Conservation (phyloP, 1,140 invertebrate species). For the Drosophila ironensis region DNA sequence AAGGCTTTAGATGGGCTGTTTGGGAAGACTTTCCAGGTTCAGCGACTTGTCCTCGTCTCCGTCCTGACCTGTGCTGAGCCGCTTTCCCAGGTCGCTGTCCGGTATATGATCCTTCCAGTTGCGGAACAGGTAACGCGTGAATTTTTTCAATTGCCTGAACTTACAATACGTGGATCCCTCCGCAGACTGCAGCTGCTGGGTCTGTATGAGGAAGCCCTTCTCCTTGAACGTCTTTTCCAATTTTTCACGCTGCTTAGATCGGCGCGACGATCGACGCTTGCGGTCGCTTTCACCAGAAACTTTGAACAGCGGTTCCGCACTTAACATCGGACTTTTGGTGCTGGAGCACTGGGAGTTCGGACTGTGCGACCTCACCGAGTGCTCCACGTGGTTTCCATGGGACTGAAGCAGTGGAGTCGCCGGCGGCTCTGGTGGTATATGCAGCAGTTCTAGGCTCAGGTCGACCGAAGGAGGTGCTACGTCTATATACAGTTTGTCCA, state of each 20-base stretch:
- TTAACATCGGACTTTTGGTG: slow-evolving; percentile 44
- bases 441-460: slow-evolving; percentile 81
- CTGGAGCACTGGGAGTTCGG: slow-evolving; percentile 46
- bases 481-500: slow-evolving; percentile 83
- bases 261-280: slow-evolving; percentile 89
- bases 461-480: slow-evolving; percentile 77
- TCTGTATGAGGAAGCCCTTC: slow-evolving; percentile 95
- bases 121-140: slow-evolving; percentile 94
- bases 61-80: slow-evolving; percentile 16
- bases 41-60: slow-evolving; percentile 32
- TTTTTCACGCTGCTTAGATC: slow-evolving; percentile 92
- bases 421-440: slow-evolving; percentile 81
- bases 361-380: slow-evolving; percentile 41
- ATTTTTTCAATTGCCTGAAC: slow-evolving; percentile 94
- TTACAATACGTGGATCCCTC: slow-evolving; percentile 97
- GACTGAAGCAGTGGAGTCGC: slow-evolving; percentile 63
- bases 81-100: slow-evolving; percentile 85
- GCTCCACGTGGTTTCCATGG: slow-evolving; percentile 30
- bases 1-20: slow-evolving; percentile 22
- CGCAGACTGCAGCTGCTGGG: slow-evolving; percentile 94
- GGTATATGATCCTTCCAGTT: slow-evolving; percentile 97
- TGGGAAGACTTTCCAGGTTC: slow-evolving; percentile 5
- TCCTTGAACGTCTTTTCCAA: slow-evolving; percentile 95
- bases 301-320: slow-evolving; percentile 6
- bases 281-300: slow-evolving; percentile 13